Base-by-base conservation (phyloP, 2,888 invertebrate species). In the Frankliniella intonsa region DNA sequence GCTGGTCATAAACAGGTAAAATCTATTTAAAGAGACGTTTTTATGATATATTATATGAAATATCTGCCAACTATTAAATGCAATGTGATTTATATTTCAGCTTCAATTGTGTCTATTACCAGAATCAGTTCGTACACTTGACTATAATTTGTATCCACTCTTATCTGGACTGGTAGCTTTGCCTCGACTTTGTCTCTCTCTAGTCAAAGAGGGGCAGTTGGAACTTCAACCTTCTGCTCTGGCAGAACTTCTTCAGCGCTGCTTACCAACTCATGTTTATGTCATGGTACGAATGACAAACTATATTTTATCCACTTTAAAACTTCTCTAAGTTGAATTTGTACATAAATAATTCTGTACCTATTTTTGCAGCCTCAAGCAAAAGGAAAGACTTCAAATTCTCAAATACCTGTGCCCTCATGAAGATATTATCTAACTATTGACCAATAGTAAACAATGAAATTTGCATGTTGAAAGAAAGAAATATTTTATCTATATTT, bases 1-100 rank as follows among this genome's bases (percentile, higher is more conserved):
- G 93, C 97, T 83, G 98, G 98, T 3, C 96, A 97, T 86, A 97
- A 96, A 89, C 95, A 97, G 90, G 94, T 94, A 86, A 49, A 82
- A 80, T 76, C 62, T 81, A 51, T 80, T 76, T 55, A 55, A 69
- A 22, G 50, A 27, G 11, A 3, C 50, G 55, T 80, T 81, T 27
- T 69, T 3, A 81, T 69, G 12, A 49, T 82, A 81, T n/a, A 50
- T 76, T 10, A n/a, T 50, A n/a, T 81, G 25, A 7, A 50, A 49
- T 22, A 81, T 80, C 38, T 38, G 38, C 38, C 38, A 79, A 76
- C 27, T 82, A 50, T 62, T 83, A n/a, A 65, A 49, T 81, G 12
- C 81, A 11, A 22, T 82, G 50, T 80, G 80, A 82, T 82, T 7
- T 69, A 7, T 76, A 62, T 85, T 85, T 82, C 83, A 89, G 89